Evolutionary conservation across 2,888 invertebrate species (phyloP), one percentile per base, ranked within the genome.

Genomic region (Hofmannophila pseudospretella): DNA sequence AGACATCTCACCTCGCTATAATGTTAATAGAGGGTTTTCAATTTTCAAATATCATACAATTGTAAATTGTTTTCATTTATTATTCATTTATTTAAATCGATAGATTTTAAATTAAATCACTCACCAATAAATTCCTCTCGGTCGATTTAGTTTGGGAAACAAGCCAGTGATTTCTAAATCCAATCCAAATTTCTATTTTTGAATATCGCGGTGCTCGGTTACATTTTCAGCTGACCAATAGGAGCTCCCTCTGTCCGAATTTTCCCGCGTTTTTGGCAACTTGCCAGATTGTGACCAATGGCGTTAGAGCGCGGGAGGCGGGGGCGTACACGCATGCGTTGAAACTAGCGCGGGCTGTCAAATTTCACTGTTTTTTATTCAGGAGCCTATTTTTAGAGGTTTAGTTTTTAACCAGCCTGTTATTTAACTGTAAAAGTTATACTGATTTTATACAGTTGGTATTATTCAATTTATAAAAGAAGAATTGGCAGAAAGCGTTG

Each of bases 161-260:
- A 45, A 49, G 51, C 55, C 58, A 58, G 44, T 38, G 47, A 58
- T 67, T 68, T 67, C 62, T 62, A 67, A 70, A 69, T 59, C 54
- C 47, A 45, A 57, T 59, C 53, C 63, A 56, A 60, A 4, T 58
- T 65, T 84, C 85, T 86, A 86, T 86, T 85, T 85, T 86, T 78
- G 77, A 85, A 85, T 80, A 79, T 68, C 77, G 85, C 84, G 85
- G 85, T 84, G 85, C 84, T 81, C 70, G 79, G 77, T 84, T 85
- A 67, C 82, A 72, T 58, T 67, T 66, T 65, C 43, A 59, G 62
- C 53, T 52, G 47, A 50, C 82, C 85, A 82, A 84, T 84, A 59
- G 73, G 54, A 68, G 53, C 30, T 5, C 47, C 42, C 50, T 54
- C 58, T 64, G 68, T 54, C 54, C 46, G 66, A 69, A 60, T 66